Conservation (phyloP, 2,797 vertebrate genomes). For the Siniperca undulata region DNA sequence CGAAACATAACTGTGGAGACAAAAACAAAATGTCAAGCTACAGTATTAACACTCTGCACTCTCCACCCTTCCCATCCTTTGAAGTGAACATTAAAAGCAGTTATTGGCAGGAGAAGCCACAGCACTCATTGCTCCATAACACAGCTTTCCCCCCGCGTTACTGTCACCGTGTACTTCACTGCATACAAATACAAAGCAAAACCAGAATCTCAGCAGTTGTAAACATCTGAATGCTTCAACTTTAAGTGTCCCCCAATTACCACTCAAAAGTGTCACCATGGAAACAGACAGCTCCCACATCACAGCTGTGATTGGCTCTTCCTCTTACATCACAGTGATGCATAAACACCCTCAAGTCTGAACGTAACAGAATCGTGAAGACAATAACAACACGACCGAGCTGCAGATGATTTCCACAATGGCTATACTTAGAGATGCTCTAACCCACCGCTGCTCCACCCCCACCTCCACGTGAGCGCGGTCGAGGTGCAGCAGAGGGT, state of each 20-base stretch:
- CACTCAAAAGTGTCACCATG: conserved; percentile 64
- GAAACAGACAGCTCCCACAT: conserved; percentile 67
- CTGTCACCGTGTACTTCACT: conserved; percentile 9
- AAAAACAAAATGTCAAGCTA: conserved; percentile 42
- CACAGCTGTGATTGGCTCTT: conserved; percentile 41
- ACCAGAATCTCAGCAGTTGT: conserved; percentile 1
- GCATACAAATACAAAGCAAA: conserved; percentile 9
- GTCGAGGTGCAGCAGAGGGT: not conserved
- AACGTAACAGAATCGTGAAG: conserved; percentile 19
- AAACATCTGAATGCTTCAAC: conserved; percentile 44
- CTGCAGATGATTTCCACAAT: conserved; percentile 37
- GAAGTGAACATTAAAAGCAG: conserved; percentile 21
- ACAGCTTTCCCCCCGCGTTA: not conserved
- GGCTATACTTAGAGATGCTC: not conserved
- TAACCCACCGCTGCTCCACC: not conserved
- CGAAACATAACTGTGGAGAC: conserved; percentile 94
- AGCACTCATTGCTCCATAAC: not conserved
- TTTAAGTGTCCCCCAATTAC: conserved; percentile 45
- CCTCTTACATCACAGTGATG: not conserved
- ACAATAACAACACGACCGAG: conserved; percentile 7
- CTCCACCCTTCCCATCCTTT: not conserved
- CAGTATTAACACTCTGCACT: not conserved
- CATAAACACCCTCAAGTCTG: not conserved
- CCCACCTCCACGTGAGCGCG: not conserved
- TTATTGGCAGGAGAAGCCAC: conserved; percentile 6